Conservation (phyloP, 2,797 vertebrate species). For the Sebastes oblongus region DNA sequence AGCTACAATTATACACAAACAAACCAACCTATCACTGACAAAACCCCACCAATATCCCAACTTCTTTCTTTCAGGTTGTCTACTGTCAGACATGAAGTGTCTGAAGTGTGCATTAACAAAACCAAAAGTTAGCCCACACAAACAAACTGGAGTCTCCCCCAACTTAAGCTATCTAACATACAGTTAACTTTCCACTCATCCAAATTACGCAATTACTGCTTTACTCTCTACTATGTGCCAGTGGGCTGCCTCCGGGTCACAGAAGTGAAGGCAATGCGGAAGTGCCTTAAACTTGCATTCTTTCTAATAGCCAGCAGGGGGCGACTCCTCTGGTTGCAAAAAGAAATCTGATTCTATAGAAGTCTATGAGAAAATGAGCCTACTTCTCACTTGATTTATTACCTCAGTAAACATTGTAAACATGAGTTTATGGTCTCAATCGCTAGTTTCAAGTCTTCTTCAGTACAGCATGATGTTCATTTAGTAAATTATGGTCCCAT, state of each 20-base stretch:
- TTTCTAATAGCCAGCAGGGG: no score
- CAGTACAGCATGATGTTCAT: no score
- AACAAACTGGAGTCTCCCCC: neutral
- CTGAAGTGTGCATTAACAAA: neutral
- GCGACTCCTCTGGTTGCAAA: no score
- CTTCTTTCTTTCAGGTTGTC: neutral
- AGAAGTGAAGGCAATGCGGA: no score
- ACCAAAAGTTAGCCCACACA: neutral
- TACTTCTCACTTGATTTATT: no score
- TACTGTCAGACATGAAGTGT: neutral
- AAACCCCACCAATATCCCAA: neutral
- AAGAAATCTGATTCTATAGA: rapidly evolving
- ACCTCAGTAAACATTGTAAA: no score
- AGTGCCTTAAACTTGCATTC: no score
- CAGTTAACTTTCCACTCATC: neutral
- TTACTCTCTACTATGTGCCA: neutral
- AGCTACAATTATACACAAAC: neutral
- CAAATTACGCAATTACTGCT: constrained; percentile 2
- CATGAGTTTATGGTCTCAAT: no score
- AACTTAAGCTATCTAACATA: neutral
- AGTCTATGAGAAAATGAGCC: no score
- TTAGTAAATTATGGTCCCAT: no score
- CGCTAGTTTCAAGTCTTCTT: no score
- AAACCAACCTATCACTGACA: neutral
- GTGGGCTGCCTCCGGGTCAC: no score